These are phyloP conservation scores for Papilio dardanus DNA, from an alignment of 1,140 invertebrate species.

Conservation along the genomic window DNA sequence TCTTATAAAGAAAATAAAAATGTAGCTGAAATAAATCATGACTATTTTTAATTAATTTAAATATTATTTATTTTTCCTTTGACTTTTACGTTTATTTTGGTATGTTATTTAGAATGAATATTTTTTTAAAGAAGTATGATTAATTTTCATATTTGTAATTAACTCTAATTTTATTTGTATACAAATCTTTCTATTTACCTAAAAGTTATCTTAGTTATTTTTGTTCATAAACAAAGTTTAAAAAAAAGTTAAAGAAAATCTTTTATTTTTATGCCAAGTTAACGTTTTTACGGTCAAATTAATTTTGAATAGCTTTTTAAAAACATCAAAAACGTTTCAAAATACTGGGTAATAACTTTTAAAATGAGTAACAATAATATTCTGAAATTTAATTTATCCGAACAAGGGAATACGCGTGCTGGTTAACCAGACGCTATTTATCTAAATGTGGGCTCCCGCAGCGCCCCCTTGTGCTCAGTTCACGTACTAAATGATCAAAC, in stretches of 20 bases:
- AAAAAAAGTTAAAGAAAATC: no score
- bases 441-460: slow-evolving; percentile 7
- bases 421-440: slow-evolving; percentile 23
- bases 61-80: neutral
- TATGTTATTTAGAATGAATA: no score
- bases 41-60: neutral
- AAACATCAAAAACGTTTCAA: neutral
- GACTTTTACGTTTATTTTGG: no score
- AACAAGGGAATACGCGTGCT: slow-evolving; percentile 10
- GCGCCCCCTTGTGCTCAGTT: neutral
- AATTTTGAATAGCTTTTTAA: neutral
- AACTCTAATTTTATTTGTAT: no score
- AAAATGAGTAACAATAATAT: neutral
- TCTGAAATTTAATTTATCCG: slow-evolving; percentile 20
- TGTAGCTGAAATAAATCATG: neutral
- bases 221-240: no score
- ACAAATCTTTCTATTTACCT: no score
- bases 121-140: no score
- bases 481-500: neutral
- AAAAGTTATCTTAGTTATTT: no score
- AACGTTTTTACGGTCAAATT: no score
- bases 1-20: slow-evolving; percentile 13
- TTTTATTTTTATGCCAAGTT: no score
- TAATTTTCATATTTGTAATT: no score
- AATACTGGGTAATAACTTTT: neutral